phyloP scores from a whole-genome alignment of 2,113 vertebrate genomes.

The Athene cunicularia region DNA sequence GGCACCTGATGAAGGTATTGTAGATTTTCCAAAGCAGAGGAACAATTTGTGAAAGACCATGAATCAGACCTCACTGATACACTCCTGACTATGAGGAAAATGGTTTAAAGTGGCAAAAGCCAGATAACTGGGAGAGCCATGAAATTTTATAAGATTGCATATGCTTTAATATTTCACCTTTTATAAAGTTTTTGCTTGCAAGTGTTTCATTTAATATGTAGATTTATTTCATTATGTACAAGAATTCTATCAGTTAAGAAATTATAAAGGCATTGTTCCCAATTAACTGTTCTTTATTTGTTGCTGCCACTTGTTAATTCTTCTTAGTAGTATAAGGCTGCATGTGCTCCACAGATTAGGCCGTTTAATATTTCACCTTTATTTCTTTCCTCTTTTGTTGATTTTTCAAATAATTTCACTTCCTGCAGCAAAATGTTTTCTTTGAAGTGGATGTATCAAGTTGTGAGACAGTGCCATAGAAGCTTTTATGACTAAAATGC shows the following conservation, averaged over 20 bases:
- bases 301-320: not conserved
- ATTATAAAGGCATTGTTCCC: not conserved
- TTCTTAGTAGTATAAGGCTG: not conserved
- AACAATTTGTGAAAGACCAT: not conserved
- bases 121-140: not conserved
- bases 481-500: constrained; percentile 36
- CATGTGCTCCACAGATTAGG: not conserved
- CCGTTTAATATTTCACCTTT: not conserved
- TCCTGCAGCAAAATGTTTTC: not conserved
- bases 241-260: not conserved
- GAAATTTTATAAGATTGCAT: not conserved
- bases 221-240: not conserved
- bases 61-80: not conserved
- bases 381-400: not conserved
- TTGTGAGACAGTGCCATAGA: not conserved
- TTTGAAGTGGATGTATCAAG: constrained; percentile 24
- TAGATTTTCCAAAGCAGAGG: not conserved
- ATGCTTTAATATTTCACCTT: not conserved
- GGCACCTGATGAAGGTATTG: not conserved
- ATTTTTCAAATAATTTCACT: constrained; percentile 47
- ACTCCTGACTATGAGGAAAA: not conserved
- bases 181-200: not conserved
- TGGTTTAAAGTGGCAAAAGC: not conserved
- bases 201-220: not conserved
- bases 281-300: not conserved